Evolutionary conservation across 1,140 invertebrate species (phyloP), one percentile per base, ranked within the genome.

Genomic region (Anastatus disparis): DNA sequence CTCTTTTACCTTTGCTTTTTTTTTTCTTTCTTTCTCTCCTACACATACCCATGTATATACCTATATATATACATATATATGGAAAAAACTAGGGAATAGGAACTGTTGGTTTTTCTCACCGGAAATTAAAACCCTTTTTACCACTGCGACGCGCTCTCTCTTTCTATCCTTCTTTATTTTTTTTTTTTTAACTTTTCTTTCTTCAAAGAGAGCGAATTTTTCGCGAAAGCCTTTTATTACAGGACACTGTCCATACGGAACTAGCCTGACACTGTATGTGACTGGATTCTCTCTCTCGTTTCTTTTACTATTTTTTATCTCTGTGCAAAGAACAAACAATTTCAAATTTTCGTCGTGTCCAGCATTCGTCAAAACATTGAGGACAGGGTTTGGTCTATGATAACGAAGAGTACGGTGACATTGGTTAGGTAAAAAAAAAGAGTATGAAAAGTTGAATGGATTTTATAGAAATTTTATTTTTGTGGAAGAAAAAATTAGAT

Each of bases 71-170:
- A 53, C n/a, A 52, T 46, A 24, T 2, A 17, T 40, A 65, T 53
- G 17, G 70, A 63, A 73, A 71, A 70, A 77, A 72, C 74, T 71
- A 71, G 63, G 52, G 73, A 73, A 56, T 73, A 59, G 62, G 67
- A 71, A 74, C 75, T 76, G 78, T 78, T 81, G 77, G 74, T 80
- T 79, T 81, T 81, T 81, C 79, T 78, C 77, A 74, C 79, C 81
- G 81, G 81, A 83, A 83, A 83, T 82, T 83, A 82, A 83, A 83
- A 80, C 75, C 77, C 79, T 79, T 82, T 82, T 83, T 73, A 78
- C 75, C 72, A 58, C 22, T 29, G 31, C 20, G 44, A 69, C 66
- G 56, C 52, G 20, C 58, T 53, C 42, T 44, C 29, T 29, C 35
- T 7, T 4, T 4, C 44, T 46, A 8, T 15, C 44, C 44, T 46